These are phyloP conservation scores for Podarcis cretensis DNA, from an alignment of 2,113 vertebrate genomes.

Conservation along the genomic window DNA sequence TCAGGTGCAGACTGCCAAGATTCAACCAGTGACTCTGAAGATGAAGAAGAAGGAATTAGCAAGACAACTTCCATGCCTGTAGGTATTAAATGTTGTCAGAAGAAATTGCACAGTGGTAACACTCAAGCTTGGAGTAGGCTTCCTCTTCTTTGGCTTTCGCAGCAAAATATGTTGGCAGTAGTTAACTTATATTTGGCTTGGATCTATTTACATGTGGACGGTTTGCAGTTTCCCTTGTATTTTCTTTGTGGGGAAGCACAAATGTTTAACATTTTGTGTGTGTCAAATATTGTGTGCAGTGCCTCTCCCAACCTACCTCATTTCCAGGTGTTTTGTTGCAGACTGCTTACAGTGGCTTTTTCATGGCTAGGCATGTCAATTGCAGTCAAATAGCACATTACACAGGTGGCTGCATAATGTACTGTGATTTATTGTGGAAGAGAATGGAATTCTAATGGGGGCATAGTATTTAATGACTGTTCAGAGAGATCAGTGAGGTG, in stretches of 20 bases:
- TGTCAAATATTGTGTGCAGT: neutral
- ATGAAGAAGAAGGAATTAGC: slow-evolving; percentile 84
- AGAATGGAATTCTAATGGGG: slow-evolving; percentile 20
- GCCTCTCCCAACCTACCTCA: too few relatives aligned
- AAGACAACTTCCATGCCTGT: slow-evolving; percentile 79
- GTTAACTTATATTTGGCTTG: neutral
- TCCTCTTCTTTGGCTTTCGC: fast-evolving
- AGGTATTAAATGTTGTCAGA: slow-evolving; percentile 38
- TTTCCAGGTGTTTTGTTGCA: slow-evolving; percentile 3
- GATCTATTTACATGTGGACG: neutral
- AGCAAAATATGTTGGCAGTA: neutral
- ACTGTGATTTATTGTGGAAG: slow-evolving; percentile 12
- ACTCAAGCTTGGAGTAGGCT: neutral
- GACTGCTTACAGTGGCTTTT: neutral
- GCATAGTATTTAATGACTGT: slow-evolving; percentile 4
- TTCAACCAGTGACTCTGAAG: slow-evolving; percentile 91
- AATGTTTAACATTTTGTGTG: neutral
- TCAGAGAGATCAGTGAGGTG: neutral
- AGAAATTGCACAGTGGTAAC: neutral
- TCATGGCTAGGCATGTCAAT: neutral
- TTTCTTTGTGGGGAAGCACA: neutral
- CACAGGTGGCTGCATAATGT: slow-evolving; percentile 7
- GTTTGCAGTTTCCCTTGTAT: neutral
- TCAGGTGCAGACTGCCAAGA: slow-evolving; percentile 79
- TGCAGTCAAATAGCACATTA: neutral